Conservation (phyloP, 1,140 invertebrate genomes). For the Apolygus lucorum region DNA sequence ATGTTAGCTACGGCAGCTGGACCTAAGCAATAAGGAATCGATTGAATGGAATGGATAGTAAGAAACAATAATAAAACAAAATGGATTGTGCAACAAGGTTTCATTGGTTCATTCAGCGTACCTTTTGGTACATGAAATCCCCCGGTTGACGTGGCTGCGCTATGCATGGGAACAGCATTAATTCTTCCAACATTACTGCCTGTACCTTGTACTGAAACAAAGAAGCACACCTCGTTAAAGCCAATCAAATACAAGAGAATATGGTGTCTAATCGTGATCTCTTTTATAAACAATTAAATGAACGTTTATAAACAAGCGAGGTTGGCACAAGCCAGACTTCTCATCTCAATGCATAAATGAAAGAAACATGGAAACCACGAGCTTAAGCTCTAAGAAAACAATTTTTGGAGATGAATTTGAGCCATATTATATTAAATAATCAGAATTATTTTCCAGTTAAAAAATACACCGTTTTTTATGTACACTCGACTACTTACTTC, state of each 20-base stretch:
- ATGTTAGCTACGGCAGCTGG: slow-evolving; percentile 47
- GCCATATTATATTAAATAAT: too few species aligned
- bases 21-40: slow-evolving; percentile 30
- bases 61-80: not conserved
- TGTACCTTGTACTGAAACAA: slow-evolving; percentile 1
- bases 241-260: not conserved
- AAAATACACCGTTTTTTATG: too few species aligned
- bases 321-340: too few species aligned
- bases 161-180: slow-evolving; percentile 25
- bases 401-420: too few species aligned
- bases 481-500: too few species aligned
- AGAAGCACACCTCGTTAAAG: not conserved
- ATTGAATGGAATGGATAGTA: not conserved
- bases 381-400: too few species aligned
- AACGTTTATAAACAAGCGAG: too few species aligned
- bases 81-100: not conserved
- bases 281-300: not conserved
- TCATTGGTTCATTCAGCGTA: too few species aligned
- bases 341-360: too few species aligned
- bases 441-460: too few species aligned
- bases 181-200: slow-evolving; percentile 20
- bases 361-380: too few species aligned
- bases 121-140: slow-evolving; percentile 31
- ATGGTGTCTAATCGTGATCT: not conserved
- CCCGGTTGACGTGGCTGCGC: slow-evolving; percentile 23